Evolutionary conservation across 2,113 vertebrate genomes (phyloP).

Genomic region (Fregata magnificens): DNA sequence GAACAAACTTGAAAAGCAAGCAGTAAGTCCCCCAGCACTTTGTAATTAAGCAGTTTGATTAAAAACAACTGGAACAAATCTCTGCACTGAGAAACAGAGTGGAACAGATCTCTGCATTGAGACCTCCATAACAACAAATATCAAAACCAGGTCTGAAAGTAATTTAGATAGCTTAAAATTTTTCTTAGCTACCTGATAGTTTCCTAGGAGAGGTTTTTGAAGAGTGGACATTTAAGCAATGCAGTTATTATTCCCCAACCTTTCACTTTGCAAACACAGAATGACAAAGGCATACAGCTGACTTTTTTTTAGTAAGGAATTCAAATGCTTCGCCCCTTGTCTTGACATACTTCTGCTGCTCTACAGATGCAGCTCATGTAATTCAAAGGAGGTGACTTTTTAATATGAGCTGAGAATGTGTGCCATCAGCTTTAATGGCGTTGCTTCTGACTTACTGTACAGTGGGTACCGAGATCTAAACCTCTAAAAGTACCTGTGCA

Average conservation of each 20-base stretch:
- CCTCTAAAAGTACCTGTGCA: background rate
- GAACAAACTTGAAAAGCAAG: slow-evolving; percentile 51
- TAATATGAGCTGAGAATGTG: background rate
- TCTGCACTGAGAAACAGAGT: background rate
- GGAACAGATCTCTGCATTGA: background rate
- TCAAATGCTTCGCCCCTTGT: background rate
- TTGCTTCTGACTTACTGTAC: accelerated
- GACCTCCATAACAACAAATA: background rate
- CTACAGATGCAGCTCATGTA: accelerated
- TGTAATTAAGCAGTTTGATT: slow-evolving; percentile 65
- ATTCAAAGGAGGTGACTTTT: background rate
- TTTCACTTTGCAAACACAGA: background rate
- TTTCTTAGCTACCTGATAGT: background rate
- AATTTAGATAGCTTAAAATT: background rate
- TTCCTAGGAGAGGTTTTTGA: background rate
- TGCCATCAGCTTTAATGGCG: background rate
- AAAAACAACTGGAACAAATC: slow-evolving; percentile 51
- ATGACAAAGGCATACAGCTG: background rate
- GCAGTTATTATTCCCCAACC: background rate
- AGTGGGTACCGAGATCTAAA: background rate
- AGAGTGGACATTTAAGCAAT: background rate
- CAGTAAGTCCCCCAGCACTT: slow-evolving; percentile 48
- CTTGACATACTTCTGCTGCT: background rate
- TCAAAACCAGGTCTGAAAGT: background rate
- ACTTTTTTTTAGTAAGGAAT: background rate